These are phyloP conservation scores for Lysiphlebus fabarum DNA, from an alignment of 1,140 invertebrate species.

Conservation along the genomic window DNA sequence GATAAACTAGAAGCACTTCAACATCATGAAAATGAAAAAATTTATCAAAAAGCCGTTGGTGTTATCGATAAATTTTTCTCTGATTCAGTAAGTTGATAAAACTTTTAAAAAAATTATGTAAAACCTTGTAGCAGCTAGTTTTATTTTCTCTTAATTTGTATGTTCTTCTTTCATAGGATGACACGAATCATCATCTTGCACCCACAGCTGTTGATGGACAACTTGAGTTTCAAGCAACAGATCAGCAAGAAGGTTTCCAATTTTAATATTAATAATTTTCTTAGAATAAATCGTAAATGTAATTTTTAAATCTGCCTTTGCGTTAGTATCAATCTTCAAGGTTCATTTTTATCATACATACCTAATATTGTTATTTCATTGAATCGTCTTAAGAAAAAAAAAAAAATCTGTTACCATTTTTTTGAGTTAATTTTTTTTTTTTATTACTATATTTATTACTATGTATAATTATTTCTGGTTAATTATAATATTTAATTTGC, in stretches of 20 bases:
- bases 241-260: conserved; percentile 33
- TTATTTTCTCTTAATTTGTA: conserved; percentile 17
- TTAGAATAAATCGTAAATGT: too few relatives aligned
- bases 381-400: too few relatives aligned
- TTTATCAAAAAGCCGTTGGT: conserved; percentile 78
- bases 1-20: conserved; percentile 76
- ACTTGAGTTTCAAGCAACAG: conserved; percentile 38
- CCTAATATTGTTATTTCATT: too few relatives aligned
- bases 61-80: conserved; percentile 84
- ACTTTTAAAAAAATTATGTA: conserved; percentile 3
- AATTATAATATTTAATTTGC: too few relatives aligned
- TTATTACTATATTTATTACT: too few relatives aligned
- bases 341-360: too few relatives aligned
- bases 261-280: conserved; percentile 27
- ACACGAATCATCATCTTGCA: conserved; percentile 27
- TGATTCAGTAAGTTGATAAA: conserved; percentile 49
- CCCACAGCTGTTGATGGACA: conserved; percentile 31
- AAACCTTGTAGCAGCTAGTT: neutral
- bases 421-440: too few relatives aligned
- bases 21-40: conserved; percentile 70
- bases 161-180: conserved; percentile 21
- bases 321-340: too few relatives aligned
- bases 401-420: too few relatives aligned
- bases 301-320: too few relatives aligned
- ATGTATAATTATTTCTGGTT: too few relatives aligned